Evolutionary conservation across 2,797 vertebrate genomes (phyloP).

Genomic region (Bradypodion ventrale): DNA sequence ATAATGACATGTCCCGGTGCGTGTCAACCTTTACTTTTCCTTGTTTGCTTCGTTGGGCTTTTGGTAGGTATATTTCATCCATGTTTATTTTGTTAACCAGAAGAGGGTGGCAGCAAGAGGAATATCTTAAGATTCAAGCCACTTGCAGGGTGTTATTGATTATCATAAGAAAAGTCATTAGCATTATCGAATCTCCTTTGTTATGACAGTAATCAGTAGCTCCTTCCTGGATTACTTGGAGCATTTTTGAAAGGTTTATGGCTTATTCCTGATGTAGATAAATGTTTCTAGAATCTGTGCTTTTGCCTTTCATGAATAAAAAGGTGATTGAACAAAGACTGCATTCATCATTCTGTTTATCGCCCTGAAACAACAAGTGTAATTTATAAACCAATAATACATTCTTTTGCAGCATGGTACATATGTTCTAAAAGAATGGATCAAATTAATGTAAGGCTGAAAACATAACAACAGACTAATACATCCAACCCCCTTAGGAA

Average conservation of each 20-base stretch:
- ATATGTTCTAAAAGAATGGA: slow-evolving; percentile 75
- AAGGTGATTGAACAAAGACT: slow-evolving; percentile 78
- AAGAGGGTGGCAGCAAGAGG: slow-evolving; percentile 10
- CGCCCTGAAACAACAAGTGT: slow-evolving; percentile 76
- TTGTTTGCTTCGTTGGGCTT: slow-evolving; percentile 18
- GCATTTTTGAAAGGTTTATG: slow-evolving; percentile 78
- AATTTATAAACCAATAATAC: slow-evolving; percentile 82
- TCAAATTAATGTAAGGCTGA: slow-evolving; percentile 72
- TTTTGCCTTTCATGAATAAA: slow-evolving; percentile 80
- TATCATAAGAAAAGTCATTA: slow-evolving; percentile 75
- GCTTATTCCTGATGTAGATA: slow-evolving; percentile 79
- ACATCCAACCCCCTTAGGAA: slow-evolving; percentile 64
- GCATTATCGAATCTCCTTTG: slow-evolving; percentile 71
- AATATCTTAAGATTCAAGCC: slow-evolving; percentile 63
- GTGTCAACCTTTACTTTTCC: background rate
- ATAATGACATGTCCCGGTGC: background rate
- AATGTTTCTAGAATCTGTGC: slow-evolving; percentile 75
- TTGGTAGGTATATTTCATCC: background rate
- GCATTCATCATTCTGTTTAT: slow-evolving; percentile 80
- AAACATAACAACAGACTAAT: slow-evolving; percentile 63
- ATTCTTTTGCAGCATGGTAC: slow-evolving; percentile 72
- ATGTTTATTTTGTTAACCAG: slow-evolving; percentile 42
- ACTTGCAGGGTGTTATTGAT: slow-evolving; percentile 67
- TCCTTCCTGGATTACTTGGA: slow-evolving; percentile 76
- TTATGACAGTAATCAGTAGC: slow-evolving; percentile 78